A percentile compares a stretch with the other conserved stretches of the same genome.
These are phyloP conservation scores for Antigone vipio DNA, from an alignment of 2,113 vertebrate species.

Conservation along the genomic window DNA sequence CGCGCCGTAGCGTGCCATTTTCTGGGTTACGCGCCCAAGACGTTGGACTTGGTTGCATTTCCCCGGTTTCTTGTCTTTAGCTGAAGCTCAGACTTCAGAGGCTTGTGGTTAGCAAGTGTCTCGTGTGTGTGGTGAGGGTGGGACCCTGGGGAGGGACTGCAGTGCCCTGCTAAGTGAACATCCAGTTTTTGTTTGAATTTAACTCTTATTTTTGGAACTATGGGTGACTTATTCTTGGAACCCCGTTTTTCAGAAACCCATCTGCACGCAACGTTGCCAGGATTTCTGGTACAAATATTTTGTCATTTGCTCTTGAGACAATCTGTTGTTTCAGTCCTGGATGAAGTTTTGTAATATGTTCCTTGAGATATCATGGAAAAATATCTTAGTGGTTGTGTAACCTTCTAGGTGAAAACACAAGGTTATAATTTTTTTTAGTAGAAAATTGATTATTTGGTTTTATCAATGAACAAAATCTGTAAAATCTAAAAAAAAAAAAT, in stretches of 20 bases:
- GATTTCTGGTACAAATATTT: slow-evolving; percentile 78
- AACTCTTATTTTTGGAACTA: slow-evolving; percentile 55
- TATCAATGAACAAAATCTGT: background rate
- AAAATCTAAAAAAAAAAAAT: background rate
- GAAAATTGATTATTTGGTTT: background rate
- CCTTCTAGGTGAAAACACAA: slow-evolving; percentile 65
- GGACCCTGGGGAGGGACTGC: slow-evolving; percentile 23
- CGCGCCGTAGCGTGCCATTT: accelerated
- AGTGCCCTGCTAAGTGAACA: slow-evolving; percentile 50
- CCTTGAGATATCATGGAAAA: slow-evolving; percentile 61
- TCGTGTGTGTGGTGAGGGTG: background rate
- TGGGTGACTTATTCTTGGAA: slow-evolving; percentile 77
- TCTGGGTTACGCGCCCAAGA: background rate
- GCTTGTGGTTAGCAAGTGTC: slow-evolving; percentile 47
- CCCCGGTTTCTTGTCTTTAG: background rate
- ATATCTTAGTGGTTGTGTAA: slow-evolving; percentile 62
- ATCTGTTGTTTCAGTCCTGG: slow-evolving; percentile 78
- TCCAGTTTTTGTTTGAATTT: slow-evolving; percentile 59
- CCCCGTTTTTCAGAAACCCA: slow-evolving; percentile 71
- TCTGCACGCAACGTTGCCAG: slow-evolving; percentile 71
- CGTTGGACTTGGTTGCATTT: background rate
- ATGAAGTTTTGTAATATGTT: slow-evolving; percentile 75
- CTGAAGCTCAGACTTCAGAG: slow-evolving; percentile 30
- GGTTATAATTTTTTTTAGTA: background rate
- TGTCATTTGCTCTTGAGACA: slow-evolving; percentile 80